A percentile compares a stretch with the other conserved stretches of the same genome.
Evolutionary conservation across 2,113 vertebrate genomes (phyloP).

Genomic region (Sander lucioperca): DNA sequence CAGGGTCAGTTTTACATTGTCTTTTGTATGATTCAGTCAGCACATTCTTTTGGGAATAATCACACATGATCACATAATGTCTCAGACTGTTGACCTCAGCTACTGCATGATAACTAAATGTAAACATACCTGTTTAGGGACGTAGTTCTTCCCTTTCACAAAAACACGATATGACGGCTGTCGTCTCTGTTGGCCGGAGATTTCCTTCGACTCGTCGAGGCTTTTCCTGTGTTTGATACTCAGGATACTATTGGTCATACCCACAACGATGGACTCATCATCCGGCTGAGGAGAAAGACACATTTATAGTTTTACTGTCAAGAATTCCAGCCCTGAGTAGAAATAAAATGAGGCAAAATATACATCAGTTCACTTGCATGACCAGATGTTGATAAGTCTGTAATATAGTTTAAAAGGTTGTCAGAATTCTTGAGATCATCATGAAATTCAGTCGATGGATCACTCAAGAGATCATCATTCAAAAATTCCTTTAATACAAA

Average conservation of each 20-base stretch:
- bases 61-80: not conserved
- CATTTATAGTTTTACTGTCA: conserved; percentile 11
- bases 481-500: not conserved
- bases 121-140: conserved; percentile 88
- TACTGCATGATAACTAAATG: not conserved
- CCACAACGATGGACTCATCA: conserved; percentile 92
- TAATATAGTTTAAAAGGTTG: conserved; percentile 1
- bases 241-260: conserved; percentile 95
- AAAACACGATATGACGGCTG: conserved; percentile 89
- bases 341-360: not conserved
- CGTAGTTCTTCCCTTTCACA: conserved; percentile 92
- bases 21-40: not conserved
- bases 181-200: conserved; percentile 72
- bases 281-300: conserved; percentile 85
- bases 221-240: conserved; percentile 93
- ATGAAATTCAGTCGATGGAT: conserved; percentile 75
- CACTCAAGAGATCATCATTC: conserved; percentile 76
- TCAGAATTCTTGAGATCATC: conserved; percentile 71
- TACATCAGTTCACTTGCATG: not conserved
- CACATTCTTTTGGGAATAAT: not conserved
- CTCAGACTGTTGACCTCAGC: not conserved
- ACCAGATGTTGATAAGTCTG: not conserved
- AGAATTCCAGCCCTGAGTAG: conserved; percentile 82
- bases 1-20: not conserved
- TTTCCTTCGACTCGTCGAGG: conserved; percentile 83